Evolutionary conservation across 2,113 vertebrate genomes (phyloP).

Genomic region (Mystacornis crossleyi): DNA sequence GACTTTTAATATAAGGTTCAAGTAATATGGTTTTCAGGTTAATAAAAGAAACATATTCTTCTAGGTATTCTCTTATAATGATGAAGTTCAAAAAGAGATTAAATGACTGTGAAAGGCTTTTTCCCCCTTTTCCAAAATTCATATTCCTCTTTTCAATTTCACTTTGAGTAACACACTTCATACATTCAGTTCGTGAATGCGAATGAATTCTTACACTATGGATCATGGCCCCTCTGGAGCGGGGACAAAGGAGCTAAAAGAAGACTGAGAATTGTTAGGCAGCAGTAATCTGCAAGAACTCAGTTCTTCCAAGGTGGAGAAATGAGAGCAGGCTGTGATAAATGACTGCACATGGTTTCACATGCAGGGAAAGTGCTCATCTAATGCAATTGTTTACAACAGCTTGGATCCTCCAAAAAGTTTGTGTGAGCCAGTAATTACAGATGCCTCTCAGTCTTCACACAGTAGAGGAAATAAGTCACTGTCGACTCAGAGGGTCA

Average conservation of each 20-base stretch:
- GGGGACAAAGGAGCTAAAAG: neutral
- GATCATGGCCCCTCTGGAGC: neutral
- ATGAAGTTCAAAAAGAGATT: neutral
- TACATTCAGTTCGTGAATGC: neutral
- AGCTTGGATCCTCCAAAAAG: neutral
- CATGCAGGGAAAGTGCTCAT: neutral
- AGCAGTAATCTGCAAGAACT: neutral
- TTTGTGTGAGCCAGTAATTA: neutral
- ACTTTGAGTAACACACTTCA: neutral
- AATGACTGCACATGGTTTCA: neutral
- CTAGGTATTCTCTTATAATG: neutral
- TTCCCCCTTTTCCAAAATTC: neutral
- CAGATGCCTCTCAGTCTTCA: neutral
- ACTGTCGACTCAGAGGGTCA: neutral
- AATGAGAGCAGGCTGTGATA: neutral
- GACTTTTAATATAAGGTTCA: neutral
- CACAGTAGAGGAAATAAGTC: neutral
- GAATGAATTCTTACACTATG: neutral
- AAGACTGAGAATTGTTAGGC: neutral
- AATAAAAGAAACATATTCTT: slow-evolving; percentile 17
- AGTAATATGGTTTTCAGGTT: neutral
- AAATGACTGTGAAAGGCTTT: neutral
- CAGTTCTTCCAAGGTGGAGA: neutral
- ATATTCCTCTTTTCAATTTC: neutral
- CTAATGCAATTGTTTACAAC: neutral